Evolutionary conservation across 2,797 vertebrate species (phyloP), one percentile per base, ranked within the genome.

Genomic region (Rousettus madagascariensis): DNA sequence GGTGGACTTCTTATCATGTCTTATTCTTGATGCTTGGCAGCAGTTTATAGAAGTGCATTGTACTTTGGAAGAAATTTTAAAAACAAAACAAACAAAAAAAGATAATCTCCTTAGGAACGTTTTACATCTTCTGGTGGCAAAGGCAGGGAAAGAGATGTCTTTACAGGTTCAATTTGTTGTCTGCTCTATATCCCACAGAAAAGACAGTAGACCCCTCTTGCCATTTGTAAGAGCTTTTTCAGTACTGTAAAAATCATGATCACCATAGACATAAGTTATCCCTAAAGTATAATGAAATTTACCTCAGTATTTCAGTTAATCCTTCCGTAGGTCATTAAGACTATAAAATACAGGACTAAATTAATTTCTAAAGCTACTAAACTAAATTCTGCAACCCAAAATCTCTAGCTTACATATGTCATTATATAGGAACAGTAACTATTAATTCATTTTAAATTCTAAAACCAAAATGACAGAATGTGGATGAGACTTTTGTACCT

Each of bases 121-220:
- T 16, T 11, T 2, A 0, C 0, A 38, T 87, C 17, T 77, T 90
- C 33, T 36, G 43, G 20, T 51, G 7, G 71, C 46, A 75, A 69
- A 78, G 59, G 65, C 30, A 66, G 28, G 17, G n/a, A 68, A 51
- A 66, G 41, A 63, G 33, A 86, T 22, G 6, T 24, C 49, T 96
- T 96, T 80, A 93, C 69, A 90, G 83, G n/a, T 97, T 96, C n/a
- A 53, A 41, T 69, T 95, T 97, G 63, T 95, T 95, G 86, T 95
- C 83, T 46, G 55, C n/a, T 97, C 94, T 96, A 3, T 82, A 33
- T 89, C 86, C 74, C 24, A 38, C 10, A 78, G 85, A 95, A 85
- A 68, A 75, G 24, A 17, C 8, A 26, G 26, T 8, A 59, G 69
- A 57, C 3, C 8, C 41, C 19, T 83, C 13, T 85, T 74, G 36